Evolutionary conservation across 2,888 invertebrate genomes (phyloP).

Genomic region (Heliconius sara): DNA sequence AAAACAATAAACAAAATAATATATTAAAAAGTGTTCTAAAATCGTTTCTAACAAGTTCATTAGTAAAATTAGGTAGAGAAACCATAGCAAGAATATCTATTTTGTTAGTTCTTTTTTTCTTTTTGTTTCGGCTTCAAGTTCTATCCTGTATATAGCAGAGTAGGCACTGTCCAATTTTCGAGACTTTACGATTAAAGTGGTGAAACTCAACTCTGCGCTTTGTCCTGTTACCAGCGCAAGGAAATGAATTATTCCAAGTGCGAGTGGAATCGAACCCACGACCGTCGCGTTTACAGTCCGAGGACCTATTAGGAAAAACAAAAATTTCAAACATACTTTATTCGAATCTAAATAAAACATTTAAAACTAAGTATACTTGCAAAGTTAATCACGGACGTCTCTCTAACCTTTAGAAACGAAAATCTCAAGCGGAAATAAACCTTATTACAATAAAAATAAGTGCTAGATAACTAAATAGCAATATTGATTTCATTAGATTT

Average conservation of each 20-base stretch:
- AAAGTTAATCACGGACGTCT: conserved; percentile 42
- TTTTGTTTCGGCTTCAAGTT: no score
- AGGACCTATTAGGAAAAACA: neutral
- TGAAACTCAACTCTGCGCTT: neutral
- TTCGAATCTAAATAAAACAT: conserved; percentile 31
- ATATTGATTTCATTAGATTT: conserved; percentile 47
- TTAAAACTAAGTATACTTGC: conserved; percentile 26
- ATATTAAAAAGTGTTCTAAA: no score
- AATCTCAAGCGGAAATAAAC: conserved; percentile 29
- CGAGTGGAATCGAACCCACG: neutral
- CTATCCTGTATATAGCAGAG: no score
- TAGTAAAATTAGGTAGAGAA: no score
- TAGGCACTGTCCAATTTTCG: no score
- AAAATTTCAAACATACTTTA: neutral
- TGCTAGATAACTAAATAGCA: conserved; percentile 30
- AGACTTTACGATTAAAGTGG: neutral
- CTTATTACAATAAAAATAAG: conserved; percentile 30
- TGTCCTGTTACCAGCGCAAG: neutral
- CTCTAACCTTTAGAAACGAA: conserved; percentile 35
- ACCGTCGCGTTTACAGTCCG: neutral
- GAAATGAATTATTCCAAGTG: neutral
- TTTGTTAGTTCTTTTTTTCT: no score
- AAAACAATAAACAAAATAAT: no score
- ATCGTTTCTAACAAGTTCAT: no score
- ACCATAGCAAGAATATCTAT: no score